These are phyloP conservation scores for Isaurus tuberculatus DNA, from an alignment of 92 coral and sea anemone genomes.

Conservation along the genomic window DNA sequence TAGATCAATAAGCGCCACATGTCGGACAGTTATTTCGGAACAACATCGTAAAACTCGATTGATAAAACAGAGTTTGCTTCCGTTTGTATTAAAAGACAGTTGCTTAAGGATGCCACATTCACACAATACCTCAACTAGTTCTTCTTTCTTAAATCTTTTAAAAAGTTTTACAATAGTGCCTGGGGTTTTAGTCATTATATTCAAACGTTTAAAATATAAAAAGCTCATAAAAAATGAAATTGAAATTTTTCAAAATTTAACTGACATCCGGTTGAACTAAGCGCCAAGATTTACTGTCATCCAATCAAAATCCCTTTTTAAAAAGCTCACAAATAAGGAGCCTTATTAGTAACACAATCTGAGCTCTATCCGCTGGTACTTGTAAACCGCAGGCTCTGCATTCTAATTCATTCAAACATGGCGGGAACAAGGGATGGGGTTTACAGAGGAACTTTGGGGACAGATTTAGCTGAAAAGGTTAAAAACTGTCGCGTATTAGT, in stretches of 20 bases:
- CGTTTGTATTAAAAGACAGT: constrained; percentile 48
- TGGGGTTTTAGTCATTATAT: constrained; percentile 57
- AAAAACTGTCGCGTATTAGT: constrained; percentile 77
- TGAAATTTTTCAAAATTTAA: neutral
- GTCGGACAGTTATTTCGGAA: constrained; percentile 55
- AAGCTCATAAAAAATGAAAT: neutral
- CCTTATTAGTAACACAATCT: neutral
- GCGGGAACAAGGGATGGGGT: constrained; percentile 74
- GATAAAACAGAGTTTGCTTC: constrained; percentile 70
- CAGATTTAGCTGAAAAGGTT: constrained; percentile 72
- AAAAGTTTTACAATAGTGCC: constrained; percentile 68
- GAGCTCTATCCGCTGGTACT: constrained; percentile 16
- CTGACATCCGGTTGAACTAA: constrained; percentile 48
- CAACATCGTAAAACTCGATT: constrained; percentile 66
- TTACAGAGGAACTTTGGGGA: constrained; percentile 77
- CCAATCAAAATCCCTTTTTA: constrained; percentile 42
- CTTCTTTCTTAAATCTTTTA: constrained; percentile 80
- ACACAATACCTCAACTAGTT: constrained; percentile 66
- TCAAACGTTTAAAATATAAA: constrained; percentile 8
- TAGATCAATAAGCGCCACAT: constrained; percentile 71
- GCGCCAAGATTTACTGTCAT: constrained; percentile 55
- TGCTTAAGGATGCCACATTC: constrained; percentile 67
- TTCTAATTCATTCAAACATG: constrained; percentile 64
- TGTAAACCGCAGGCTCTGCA: constrained; percentile 54
- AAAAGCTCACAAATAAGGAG: neutral